Percentiles rank a stretch among this genome's conserved stretches.
phyloP scores from a whole-genome alignment of 2,797 vertebrate genomes.

The Acanthurus leucopareius region DNA sequence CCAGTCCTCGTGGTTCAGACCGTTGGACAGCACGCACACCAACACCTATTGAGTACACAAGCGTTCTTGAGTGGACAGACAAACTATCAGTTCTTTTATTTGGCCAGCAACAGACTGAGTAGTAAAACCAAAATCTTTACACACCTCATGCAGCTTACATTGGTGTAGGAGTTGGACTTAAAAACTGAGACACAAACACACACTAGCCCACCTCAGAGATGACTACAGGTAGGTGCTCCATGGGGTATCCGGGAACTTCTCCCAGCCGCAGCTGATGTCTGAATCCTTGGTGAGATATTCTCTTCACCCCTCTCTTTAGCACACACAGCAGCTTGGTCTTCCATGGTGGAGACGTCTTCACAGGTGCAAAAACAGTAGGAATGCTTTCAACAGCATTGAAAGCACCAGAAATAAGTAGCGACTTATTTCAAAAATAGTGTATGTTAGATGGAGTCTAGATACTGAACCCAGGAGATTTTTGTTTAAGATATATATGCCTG shows the following conservation, averaged over 20 bases:
- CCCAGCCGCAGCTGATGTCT: slow-evolving; percentile 78
- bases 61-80: neutral
- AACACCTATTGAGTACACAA: slow-evolving; percentile 72
- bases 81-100: neutral
- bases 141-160: neutral
- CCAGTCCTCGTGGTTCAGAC: slow-evolving; percentile 83
- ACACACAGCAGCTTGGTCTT: slow-evolving; percentile 85
- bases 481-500: neutral
- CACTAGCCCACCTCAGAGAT: slow-evolving; percentile 82
- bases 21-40: slow-evolving; percentile 82
- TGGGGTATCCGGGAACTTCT: slow-evolving; percentile 81
- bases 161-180: neutral
- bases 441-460: slow-evolving; percentile 60
- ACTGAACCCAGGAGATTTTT: slow-evolving; percentile 5
- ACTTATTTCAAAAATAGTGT: slow-evolving; percentile 83
- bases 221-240: slow-evolving; percentile 87
- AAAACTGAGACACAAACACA: slow-evolving; percentile 12
- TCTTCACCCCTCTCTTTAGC: slow-evolving; percentile 80
- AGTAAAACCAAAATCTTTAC: neutral
- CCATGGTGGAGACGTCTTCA: slow-evolving; percentile 80
- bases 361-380: slow-evolving; percentile 77
- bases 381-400: slow-evolving; percentile 86
- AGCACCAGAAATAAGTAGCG: slow-evolving; percentile 87
- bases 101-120: neutral
- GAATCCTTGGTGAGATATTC: slow-evolving; percentile 69